phyloP scores from a whole-genome alignment of 1,140 invertebrate genomes.

The Trichomalopsis sarcophagae region DNA sequence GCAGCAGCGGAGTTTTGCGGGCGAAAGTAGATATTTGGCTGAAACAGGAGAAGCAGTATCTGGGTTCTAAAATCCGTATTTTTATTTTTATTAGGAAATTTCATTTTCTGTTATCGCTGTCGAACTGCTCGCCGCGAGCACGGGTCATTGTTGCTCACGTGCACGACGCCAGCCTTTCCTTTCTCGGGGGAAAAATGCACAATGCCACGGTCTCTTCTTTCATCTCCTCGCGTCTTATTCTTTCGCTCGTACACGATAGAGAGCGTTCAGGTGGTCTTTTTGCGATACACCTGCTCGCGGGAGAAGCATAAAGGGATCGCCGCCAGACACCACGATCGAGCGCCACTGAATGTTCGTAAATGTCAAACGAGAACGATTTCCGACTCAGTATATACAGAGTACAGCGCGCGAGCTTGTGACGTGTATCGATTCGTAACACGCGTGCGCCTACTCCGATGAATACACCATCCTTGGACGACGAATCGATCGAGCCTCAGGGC shows the following conservation, averaged over 20 bases:
- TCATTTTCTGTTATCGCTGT: too few relatives aligned
- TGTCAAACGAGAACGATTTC: conserved; percentile 34
- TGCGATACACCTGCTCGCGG: background rate
- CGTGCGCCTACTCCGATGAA: background rate
- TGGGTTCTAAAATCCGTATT: too few relatives aligned
- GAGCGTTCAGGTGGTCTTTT: background rate
- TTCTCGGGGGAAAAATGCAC: too few relatives aligned
- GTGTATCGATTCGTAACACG: background rate
- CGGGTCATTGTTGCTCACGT: too few relatives aligned
- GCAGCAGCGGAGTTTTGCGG: too few relatives aligned
- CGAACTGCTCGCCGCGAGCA: too few relatives aligned
- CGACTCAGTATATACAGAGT: background rate
- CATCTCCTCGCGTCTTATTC: background rate
- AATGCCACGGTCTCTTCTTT: too few relatives aligned
- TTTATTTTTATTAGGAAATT: too few relatives aligned
- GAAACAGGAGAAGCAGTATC: too few relatives aligned
- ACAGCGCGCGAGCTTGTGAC: background rate
- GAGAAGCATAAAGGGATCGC: background rate
- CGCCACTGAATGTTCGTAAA: conserved; percentile 30
- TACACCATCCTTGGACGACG: background rate
- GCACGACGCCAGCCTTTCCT: too few relatives aligned
- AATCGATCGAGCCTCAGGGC: background rate
- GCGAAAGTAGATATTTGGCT: too few relatives aligned
- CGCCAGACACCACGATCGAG: background rate
- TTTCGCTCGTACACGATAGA: background rate